These are phyloP conservation scores for Hypena proboscidalis DNA, from an alignment of 2,888 invertebrate genomes.

Conservation along the genomic window DNA sequence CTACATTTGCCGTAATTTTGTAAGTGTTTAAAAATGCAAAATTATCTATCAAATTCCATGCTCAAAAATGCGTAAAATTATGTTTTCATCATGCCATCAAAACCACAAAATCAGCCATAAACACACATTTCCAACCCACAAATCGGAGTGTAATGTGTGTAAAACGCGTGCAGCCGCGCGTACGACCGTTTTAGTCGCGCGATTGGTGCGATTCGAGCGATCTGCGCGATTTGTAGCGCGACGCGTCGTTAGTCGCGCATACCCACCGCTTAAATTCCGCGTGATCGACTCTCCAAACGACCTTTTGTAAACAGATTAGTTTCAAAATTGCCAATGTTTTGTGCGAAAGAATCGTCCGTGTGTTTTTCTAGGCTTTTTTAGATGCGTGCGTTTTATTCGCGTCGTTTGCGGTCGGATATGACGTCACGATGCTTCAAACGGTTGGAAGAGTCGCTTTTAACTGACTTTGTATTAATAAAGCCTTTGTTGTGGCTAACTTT, in stretches of 20 bases:
- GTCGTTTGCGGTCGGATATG: conserved; percentile 7
- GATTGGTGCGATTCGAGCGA: no score
- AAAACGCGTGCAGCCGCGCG: conserved; percentile 36
- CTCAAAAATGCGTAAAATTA: no score
- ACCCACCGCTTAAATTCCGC: conserved; percentile 37
- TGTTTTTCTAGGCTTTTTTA: conserved; percentile 6
- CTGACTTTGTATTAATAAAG: neutral
- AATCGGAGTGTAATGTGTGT: conserved; percentile 31
- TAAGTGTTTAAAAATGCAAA: neutral
- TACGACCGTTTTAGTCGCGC: conserved; percentile 40
- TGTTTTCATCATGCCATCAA: no score
- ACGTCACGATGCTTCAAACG: conserved; percentile 2
- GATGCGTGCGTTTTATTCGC: neutral
- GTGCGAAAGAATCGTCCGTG: conserved; percentile 19
- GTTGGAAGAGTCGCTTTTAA: neutral
- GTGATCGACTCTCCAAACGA: conserved; percentile 38
- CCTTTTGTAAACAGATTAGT: conserved; percentile 40
- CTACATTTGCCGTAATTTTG: no score
- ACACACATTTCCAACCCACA: conserved; percentile 17
- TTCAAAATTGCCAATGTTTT: conserved; percentile 38
- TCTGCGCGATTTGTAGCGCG: conserved; percentile 44
- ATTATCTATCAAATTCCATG: no score
- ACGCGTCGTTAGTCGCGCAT: conserved; percentile 36
- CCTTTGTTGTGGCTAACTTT: neutral
- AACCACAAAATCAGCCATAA: neutral